Evolutionary conservation across 2,888 invertebrate species (phyloP).

Genomic region (Hofmannophila pseudospretella): DNA sequence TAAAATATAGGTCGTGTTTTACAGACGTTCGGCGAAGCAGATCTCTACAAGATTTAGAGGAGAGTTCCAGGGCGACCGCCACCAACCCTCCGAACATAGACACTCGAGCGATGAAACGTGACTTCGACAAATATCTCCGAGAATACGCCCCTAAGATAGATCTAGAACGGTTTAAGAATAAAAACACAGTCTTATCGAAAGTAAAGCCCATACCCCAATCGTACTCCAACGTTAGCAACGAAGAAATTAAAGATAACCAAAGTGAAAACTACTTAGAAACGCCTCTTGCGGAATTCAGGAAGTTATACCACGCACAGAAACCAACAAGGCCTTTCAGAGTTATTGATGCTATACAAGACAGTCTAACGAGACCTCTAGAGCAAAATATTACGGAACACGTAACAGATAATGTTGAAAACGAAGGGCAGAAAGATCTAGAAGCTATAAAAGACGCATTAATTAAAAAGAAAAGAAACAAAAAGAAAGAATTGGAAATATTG

Average conservation of each 20-base stretch:
- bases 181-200: conserved; percentile 22
- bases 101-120: conserved; percentile 20
- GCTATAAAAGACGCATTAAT: conserved; percentile 15
- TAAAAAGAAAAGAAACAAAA: conserved; percentile 20
- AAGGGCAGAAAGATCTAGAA: conserved; percentile 1
- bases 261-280: conserved; percentile 46
- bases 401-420: neutral
- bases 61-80: conserved; percentile 10
- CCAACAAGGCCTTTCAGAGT: conserved; percentile 2
- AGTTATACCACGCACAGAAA: conserved; percentile 40
- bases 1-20: no score
- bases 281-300: conserved; percentile 56
- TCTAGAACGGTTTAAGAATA: conserved; percentile 31
- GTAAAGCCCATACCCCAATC: conserved; percentile 32
- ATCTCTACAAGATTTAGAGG: conserved; percentile 20
- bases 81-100: conserved; percentile 13
- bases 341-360: conserved; percentile 4
- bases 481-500: conserved; percentile 36
- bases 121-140: conserved; percentile 46
- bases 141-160: conserved; percentile 38
- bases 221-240: conserved; percentile 15
- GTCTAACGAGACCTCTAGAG: neutral
- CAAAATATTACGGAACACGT: neutral
- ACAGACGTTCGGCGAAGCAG: conserved; percentile 26
- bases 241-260: conserved; percentile 9